Conservation (phyloP, 2,113 vertebrate genomes). For the Oncorhynchus mykiss region DNA sequence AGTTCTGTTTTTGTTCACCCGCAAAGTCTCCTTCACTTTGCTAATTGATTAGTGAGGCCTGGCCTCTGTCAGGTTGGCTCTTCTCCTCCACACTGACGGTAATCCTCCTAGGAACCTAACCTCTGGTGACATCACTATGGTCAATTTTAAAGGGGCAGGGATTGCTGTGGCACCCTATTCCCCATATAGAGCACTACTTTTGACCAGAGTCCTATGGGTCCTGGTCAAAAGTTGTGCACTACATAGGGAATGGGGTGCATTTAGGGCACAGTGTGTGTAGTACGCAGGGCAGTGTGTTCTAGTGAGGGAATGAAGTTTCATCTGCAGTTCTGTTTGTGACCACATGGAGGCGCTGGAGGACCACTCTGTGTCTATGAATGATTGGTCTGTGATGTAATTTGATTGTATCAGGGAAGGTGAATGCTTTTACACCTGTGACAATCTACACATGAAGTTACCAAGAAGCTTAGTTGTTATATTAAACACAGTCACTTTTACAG, state of each 20-base stretch:
- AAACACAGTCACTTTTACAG: no score
- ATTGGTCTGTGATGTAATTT: no score
- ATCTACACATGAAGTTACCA: no score
- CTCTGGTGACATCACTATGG: background rate
- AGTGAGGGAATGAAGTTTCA: background rate
- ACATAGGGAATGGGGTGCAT: no score
- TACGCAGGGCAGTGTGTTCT: background rate
- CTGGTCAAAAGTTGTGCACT: no score
- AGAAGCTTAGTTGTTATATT: no score
- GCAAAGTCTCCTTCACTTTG: slow-evolving; percentile 13
- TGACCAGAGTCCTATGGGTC: no score
- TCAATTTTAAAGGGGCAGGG: slow-evolving; percentile 7
- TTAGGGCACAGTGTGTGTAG: background rate
- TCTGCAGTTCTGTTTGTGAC: background rate
- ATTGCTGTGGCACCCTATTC: background rate
- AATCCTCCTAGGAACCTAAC: slow-evolving; percentile 22
- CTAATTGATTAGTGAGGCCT: slow-evolving; percentile 33
- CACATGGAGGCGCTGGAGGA: background rate
- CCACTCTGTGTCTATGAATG: background rate
- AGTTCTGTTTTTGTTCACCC: slow-evolving; percentile 37
- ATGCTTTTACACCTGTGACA: background rate
- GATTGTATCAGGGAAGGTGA: background rate
- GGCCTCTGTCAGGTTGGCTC: slow-evolving; percentile 33
- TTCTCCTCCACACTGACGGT: slow-evolving; percentile 14
- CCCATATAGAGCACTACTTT: no score